These are phyloP conservation scores for Cyrtonyx montezumae DNA, from an alignment of 2,113 vertebrate species.

Conservation along the genomic window DNA sequence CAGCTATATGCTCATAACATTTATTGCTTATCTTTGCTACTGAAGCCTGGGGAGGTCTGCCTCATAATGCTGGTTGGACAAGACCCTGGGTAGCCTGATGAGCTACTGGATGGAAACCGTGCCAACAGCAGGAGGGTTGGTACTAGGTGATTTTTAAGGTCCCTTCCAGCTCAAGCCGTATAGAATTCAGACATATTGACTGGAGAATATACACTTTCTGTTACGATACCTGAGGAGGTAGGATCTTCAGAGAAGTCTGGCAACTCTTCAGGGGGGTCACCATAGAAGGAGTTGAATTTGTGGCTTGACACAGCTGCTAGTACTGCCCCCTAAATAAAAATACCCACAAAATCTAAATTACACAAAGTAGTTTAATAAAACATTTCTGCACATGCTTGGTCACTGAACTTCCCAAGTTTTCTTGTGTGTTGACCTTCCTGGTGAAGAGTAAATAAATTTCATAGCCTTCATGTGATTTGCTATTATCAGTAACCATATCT, in stretches of 20 bases:
- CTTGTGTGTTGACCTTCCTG: background rate
- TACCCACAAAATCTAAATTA: constrained; percentile 42
- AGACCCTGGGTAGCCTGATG: background rate
- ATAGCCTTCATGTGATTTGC: background rate
- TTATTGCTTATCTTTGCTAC: background rate
- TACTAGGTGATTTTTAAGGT: background rate
- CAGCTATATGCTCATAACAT: background rate
- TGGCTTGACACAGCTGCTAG: constrained; percentile 98
- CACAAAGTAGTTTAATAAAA: background rate
- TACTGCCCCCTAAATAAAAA: constrained; percentile 89
- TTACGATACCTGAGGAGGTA: constrained; percentile 93
- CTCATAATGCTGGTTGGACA: background rate
- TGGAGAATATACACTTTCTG: background rate
- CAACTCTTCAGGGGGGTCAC: constrained; percentile 96
- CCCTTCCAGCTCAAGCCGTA: background rate
- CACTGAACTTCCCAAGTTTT: background rate
- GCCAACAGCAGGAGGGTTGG: background rate
- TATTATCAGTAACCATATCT: background rate
- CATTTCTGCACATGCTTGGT: background rate
- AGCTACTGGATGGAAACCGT: background rate
- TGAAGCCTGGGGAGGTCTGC: background rate
- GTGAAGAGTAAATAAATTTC: background rate
- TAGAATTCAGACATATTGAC: background rate
- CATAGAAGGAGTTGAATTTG: constrained; percentile 98
- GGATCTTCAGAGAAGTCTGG: constrained; percentile 97